A percentile compares a stretch with the other conserved stretches of the same genome.
Conservation (phyloP, 2,113 vertebrate species). For the Burhinus bistriatus region DNA sequence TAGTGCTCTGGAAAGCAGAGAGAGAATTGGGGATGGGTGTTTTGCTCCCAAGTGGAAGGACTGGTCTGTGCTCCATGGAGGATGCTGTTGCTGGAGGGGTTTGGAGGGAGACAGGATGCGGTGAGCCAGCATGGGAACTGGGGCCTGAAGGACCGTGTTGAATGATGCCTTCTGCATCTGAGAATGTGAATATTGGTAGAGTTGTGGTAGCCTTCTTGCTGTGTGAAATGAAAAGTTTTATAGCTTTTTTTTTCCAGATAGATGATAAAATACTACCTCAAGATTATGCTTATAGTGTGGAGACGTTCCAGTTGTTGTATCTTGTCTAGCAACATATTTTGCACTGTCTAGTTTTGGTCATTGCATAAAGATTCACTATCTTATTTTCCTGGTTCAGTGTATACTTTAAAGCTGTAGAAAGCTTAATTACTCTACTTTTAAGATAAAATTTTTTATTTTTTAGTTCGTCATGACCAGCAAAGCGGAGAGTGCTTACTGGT, state of each 20-base stretch:
- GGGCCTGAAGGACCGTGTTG: not conserved
- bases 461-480: not conserved
- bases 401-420: not conserved
- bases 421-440: not conserved
- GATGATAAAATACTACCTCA: not conserved
- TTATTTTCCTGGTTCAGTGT: not conserved
- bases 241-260: not conserved
- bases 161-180: not conserved
- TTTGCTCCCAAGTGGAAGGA: not conserved
- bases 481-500: not conserved
- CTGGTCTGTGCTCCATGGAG: not conserved
- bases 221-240: not conserved
- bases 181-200: fast-evolving
- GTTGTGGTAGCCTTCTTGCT: not conserved
- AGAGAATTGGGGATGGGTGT: not conserved
- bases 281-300: not conserved
- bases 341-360: not conserved
- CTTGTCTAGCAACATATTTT: not conserved
- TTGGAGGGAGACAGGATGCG: not conserved
- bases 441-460: not conserved
- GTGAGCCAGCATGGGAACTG: not conserved
- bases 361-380: not conserved
- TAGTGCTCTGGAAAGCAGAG: not conserved
- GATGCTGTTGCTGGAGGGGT: not conserved
- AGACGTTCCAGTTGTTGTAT: not conserved